These are phyloP conservation scores for Tribolium madens DNA, from an alignment of 1,140 invertebrate genomes.

Conservation along the genomic window DNA sequence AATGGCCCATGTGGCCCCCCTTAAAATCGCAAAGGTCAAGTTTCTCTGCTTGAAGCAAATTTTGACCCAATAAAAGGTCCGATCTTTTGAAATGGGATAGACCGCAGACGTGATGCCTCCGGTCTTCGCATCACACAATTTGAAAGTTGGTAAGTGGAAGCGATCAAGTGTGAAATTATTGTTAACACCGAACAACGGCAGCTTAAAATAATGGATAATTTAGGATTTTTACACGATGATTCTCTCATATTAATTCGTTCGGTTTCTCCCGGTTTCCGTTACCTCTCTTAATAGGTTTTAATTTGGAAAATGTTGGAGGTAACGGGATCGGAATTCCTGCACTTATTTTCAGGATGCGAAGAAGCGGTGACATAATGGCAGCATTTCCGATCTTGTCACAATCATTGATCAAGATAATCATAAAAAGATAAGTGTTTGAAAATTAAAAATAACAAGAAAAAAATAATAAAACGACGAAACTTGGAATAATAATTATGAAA, in stretches of 20 bases:
- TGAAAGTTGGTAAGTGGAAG: constrained; percentile 43
- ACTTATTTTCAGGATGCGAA: no score
- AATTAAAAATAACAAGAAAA: no score
- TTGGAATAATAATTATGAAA: no score
- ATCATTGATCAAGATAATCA: no score
- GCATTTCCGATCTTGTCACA: no score
- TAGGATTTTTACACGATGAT: neutral
- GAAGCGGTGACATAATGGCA: no score
- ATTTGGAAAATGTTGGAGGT: constrained; percentile 11
- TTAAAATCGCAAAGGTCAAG: constrained; percentile 17
- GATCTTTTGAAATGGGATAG: constrained; percentile 2
- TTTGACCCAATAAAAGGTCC: constrained; percentile 27
- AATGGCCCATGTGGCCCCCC: no score
- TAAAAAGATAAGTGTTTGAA: no score
- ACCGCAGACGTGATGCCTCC: constrained; percentile 42
- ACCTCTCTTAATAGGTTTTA: neutral
- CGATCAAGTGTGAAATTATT: constrained; percentile 50
- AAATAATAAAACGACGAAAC: no score
- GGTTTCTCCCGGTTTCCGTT: constrained; percentile 3
- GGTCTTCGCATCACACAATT: constrained; percentile 39
- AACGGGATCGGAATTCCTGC: constrained; percentile 5
- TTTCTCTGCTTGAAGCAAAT: constrained; percentile 41
- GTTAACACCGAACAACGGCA: constrained; percentile 21
- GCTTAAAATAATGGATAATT: constrained; percentile 25
- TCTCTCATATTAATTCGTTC: neutral